A percentile compares a stretch with the other conserved stretches of the same genome.
Evolutionary conservation across 2,888 invertebrate genomes (phyloP).

Genomic region (Megamerina dolium): DNA sequence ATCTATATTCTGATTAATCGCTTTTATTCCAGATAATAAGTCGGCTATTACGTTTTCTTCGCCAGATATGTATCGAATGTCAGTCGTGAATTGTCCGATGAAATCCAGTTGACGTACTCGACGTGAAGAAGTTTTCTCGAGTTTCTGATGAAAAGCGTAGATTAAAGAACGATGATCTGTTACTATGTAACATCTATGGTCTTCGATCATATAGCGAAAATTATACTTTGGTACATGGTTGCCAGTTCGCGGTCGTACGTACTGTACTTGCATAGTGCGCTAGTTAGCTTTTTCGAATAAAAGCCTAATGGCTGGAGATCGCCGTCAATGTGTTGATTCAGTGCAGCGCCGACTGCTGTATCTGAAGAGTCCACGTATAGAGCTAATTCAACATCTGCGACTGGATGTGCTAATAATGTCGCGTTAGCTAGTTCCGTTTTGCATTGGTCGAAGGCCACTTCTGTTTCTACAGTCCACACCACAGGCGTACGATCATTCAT

Average conservation of each 20-base stretch:
- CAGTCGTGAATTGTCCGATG: too few species aligned
- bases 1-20: slow-evolving; percentile 7
- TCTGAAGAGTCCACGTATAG: slow-evolving; percentile 16
- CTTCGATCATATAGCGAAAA: too few species aligned
- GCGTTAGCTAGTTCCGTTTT: slow-evolving; percentile 14
- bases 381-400: slow-evolving; percentile 6
- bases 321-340: slow-evolving; percentile 12
- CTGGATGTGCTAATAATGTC: too few species aligned
- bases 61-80: too few species aligned
- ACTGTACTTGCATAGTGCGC: slow-evolving; percentile 29
- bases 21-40: slow-evolving; percentile 15
- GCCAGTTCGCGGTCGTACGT: too few species aligned
- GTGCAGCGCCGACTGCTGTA: slow-evolving; percentile 11
- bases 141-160: too few species aligned
- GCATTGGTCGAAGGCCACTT: slow-evolving; percentile 12
- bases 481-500: slow-evolving; percentile 19
- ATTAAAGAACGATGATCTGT: too few species aligned
- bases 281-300: slow-evolving; percentile 24
- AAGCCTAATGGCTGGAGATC: slow-evolving; percentile 10
- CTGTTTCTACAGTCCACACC: slow-evolving; percentile 11
- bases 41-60: slow-evolving; percentile 17
- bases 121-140: too few species aligned
- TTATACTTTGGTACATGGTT: too few species aligned
- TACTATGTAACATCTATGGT: slow-evolving; percentile 13
- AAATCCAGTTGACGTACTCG: too few species aligned